A percentile compares a stretch with the other conserved stretches of the same genome.
These are phyloP conservation scores for Mesorhabditis sp. DNA, from an alignment of 2,888 invertebrate genomes.

Conservation along the genomic window DNA sequence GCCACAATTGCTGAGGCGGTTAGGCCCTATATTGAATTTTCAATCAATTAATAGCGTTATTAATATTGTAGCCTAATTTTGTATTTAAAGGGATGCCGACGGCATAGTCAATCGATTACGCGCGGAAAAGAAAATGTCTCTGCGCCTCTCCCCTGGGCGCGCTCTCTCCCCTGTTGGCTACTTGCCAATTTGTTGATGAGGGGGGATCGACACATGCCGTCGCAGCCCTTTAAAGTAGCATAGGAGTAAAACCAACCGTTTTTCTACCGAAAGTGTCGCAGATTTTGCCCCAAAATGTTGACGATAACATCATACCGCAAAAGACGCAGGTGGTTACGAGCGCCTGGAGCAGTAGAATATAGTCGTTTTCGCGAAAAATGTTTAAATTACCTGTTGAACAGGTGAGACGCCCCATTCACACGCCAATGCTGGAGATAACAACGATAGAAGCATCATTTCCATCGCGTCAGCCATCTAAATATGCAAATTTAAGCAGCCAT, in stretches of 20 bases:
- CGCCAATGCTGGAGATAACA: conserved; percentile 84
- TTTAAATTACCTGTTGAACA: conserved; percentile 32
- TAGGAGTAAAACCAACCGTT: conserved; percentile 23
- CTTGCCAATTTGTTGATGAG: no score
- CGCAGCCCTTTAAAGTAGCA: neutral
- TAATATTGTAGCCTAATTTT: no score
- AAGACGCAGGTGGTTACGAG: conserved; percentile 88
- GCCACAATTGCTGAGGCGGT: conserved; percentile 82
- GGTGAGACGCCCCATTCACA: conserved; percentile 85
- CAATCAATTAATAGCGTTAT: neutral
- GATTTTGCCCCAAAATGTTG: conserved; percentile 89
- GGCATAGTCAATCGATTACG: no score
- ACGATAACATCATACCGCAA: conserved; percentile 89
- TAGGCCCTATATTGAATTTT: conserved; percentile 69
- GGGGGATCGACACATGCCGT: neutral
- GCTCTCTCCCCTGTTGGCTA: no score
- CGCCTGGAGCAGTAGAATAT: conserved; percentile 67
- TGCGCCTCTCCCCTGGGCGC: no score
- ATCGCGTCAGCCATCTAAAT: conserved; percentile 97
- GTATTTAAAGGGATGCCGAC: neutral
- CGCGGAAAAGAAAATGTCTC: no score
- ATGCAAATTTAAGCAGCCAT: neutral
- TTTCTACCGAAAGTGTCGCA: conserved; percentile 68
- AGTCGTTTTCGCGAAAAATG: neutral
- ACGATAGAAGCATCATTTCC: conserved; percentile 95